Base-by-base conservation (phyloP, 1,140 invertebrate genomes). In the Chlorops oryzae region DNA sequence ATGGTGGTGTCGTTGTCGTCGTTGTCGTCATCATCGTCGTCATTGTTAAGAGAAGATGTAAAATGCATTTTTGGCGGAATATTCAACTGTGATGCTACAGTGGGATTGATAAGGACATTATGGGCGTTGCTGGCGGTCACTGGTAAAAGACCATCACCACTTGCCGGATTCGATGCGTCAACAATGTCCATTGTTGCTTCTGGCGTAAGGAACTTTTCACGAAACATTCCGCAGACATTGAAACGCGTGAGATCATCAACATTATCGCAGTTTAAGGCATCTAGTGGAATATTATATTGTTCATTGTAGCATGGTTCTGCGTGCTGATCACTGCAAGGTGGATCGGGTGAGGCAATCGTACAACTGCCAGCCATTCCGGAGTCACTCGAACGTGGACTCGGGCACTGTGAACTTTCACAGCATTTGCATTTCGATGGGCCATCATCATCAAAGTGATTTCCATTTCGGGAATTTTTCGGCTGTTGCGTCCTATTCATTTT, bases 331-430 rank as follows among this genome's bases (percentile, higher is more conserved):
- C 39, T 39, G 13, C 75, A 41, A 51, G 73, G 50, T 72, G 74
- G 74, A 62, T 84, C 81, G 2, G 82, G 82, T 2, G 83, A 84
- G 13, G 82, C 78, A 42, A 87, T 74, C 28, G 80, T 83, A 61
- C 81, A 87, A 63, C 85, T 88, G 21, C 88, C 87, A 3, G 86
- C 88, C 73, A 91, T 85, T 17, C 88, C 88, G 1, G 66, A 70
- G 42, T 91, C 88, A 5, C 85, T 88, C 4, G 88, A 90, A 22
- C 81, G 70, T 0, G 80, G 80, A 65, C 81, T 83, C 15, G 80
- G 77, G 54, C 78, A 81, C 47, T 77, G 59, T 5, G 76, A 79
- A 50, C 76, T 75, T 49, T 79, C 75, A 51, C 80, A 81, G 61
- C 80, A 81, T 54, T 77, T 74, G 58, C 80, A 82, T 60, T 79